phyloP scores from a whole-genome alignment of 1,140 invertebrate species.

The Conopomorpha cramerella region DNA sequence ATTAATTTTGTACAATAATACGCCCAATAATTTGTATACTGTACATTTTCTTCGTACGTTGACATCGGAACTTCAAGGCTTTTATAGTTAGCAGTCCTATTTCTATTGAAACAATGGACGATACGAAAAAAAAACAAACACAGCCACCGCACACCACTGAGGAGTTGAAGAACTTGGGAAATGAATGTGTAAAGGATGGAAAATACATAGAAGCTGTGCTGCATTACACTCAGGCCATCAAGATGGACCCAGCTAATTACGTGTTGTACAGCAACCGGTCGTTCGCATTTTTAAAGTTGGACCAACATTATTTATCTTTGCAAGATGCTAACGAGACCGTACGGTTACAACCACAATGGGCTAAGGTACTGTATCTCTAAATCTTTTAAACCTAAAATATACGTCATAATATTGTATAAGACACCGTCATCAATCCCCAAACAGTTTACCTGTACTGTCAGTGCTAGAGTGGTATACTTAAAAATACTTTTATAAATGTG shows the following conservation, averaged over 20 bases:
- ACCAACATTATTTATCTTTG: constrained; percentile 76
- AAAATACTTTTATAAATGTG: no score
- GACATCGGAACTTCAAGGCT: no score
- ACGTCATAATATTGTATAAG: no score
- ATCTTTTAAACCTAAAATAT: no score
- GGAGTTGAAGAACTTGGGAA: constrained; percentile 73
- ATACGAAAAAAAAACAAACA: constrained; percentile 31
- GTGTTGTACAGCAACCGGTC: constrained; percentile 80
- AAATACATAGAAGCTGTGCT: constrained; percentile 78
- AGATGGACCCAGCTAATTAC: constrained; percentile 73
- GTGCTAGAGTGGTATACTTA: no score
- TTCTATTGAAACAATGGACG: constrained; percentile 17
- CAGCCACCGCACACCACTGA: constrained; percentile 22
- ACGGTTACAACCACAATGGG: constrained; percentile 75
- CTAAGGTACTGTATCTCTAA: no score
- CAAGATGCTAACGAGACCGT: constrained; percentile 80
- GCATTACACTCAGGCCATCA: constrained; percentile 81
- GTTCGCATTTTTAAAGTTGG: constrained; percentile 75
- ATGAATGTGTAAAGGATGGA: constrained; percentile 73
- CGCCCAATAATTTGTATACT: no score
- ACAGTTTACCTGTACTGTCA: no score
- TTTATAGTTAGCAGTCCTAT: background rate
- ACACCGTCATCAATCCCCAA: no score
- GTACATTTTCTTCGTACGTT: no score
- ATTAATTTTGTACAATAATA: no score